Evolutionary conservation across 2,888 invertebrate genomes (phyloP), one percentile per base, ranked within the genome.

Genomic region (Ceriagrion tenellum): DNA sequence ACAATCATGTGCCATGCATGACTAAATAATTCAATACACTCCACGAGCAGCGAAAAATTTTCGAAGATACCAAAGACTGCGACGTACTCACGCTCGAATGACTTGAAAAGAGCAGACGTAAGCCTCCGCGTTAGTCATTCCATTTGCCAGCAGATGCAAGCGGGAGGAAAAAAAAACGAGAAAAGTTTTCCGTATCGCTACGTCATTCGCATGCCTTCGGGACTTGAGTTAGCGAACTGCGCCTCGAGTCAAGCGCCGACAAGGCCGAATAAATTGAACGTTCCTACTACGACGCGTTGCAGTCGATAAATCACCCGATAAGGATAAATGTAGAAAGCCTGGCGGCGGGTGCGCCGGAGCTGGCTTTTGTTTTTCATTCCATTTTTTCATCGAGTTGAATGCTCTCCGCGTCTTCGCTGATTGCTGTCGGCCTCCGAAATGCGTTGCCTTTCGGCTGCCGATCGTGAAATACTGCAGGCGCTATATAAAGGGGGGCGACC

Each of bases 281-380:
- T 18, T 30, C 81, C 35, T 35, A 10, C 47, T 47, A 47, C 47
- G 10, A 4, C 30, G 69, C 74, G 74, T 81, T 59, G 74, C 74
- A 81, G 81, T 81, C 81, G 35, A 81, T 81, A 81, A 81, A 81
- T 81, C 81, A 81, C 81, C 81, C 35, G 69, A 81, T 35, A 35
- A 26, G 30, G 35, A 35, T 81, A 81, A 81, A 81, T 35, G 81
- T 69, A 69, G 81, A 69, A 69, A 47, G 23, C 26, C 35, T 35
- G 35, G 12, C 59, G 59, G 59, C 59, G 59, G 8, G 35, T 35
- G 81, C 81, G 35, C 35, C 30, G 30, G n/a, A 12, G 18, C 30
- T 81, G 13, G 18, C 69, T 69, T 1, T 35, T 26, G 81, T 81
- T 81, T 35, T 69, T 69, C 1, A 3, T n/a, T 20, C 23, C 10